phyloP scores from a whole-genome alignment of 1,140 invertebrate species.

The Mylabris phalerata region DNA sequence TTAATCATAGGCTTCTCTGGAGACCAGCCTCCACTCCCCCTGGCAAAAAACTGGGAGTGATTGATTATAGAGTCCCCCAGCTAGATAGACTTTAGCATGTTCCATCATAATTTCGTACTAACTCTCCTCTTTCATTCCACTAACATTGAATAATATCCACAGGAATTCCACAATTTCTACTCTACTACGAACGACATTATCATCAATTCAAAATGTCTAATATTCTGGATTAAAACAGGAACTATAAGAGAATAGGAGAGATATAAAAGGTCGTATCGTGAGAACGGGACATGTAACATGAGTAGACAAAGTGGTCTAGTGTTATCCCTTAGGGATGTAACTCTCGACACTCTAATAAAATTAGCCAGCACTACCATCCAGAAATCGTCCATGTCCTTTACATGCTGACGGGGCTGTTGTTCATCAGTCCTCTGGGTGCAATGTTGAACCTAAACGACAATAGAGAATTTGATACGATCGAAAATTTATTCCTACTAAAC shows the following conservation, averaged over 20 bases:
- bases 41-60: conserved; percentile 2
- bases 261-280: conserved; percentile 2
- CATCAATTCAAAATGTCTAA: too few species aligned
- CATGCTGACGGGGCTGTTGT: conserved; percentile 6
- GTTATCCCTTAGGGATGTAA: conserved; percentile 4
- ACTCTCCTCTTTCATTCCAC: too few species aligned
- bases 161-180: too few species aligned
- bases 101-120: conserved; percentile 9
- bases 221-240: not conserved
- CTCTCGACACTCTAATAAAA: conserved; percentile 16
- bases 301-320: conserved; percentile 5
- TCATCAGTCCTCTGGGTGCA: conserved; percentile 7
- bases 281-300: conserved; percentile 10
- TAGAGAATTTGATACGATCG: not conserved
- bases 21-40: conserved; percentile 4
- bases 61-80: conserved; percentile 23
- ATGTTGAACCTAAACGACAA: conserved; percentile 10
- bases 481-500: not conserved
- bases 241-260: not conserved
- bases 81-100: conserved; percentile 5
- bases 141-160: too few species aligned
- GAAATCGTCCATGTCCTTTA: conserved; percentile 4
- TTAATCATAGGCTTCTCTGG: conserved; percentile 20
- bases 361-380: conserved; percentile 1
- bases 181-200: too few species aligned